Evolutionary conservation across 2,113 vertebrate species (phyloP).

Genomic region (Ascaphus truei): DNA sequence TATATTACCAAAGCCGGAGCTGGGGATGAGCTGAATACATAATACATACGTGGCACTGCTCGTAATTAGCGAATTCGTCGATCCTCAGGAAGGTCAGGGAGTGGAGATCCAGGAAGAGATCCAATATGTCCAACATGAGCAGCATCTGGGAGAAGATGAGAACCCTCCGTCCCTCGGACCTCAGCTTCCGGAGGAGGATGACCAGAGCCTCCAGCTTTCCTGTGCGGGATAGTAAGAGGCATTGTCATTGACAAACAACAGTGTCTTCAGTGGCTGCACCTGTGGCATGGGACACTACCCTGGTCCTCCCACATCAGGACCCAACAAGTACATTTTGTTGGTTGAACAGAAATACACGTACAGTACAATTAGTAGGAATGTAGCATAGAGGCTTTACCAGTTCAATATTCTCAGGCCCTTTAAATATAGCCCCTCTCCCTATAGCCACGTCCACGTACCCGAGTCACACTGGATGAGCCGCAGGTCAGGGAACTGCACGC

Average conservation of each 20-base stretch:
- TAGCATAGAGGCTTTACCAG: too few species aligned
- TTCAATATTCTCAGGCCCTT: too few species aligned
- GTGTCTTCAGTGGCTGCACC: too few species aligned
- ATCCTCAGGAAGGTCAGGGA: constrained; percentile 85
- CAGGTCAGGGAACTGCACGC: constrained; percentile 76
- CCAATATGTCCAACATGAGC: constrained; percentile 81
- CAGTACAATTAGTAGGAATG: too few species aligned
- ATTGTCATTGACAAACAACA: background rate
- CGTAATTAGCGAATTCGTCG: constrained; percentile 82
- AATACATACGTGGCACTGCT: constrained; percentile 77
- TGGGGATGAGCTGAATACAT: background rate
- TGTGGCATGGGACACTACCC: too few species aligned
- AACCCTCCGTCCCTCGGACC: constrained; percentile 83
- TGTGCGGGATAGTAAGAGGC: constrained; percentile 39
- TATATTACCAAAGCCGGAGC: background rate
- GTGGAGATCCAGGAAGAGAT: constrained; percentile 76
- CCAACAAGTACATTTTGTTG: too few species aligned
- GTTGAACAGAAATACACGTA: too few species aligned
- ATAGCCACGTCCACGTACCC: constrained; percentile 64
- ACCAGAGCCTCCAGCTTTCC: constrained; percentile 93
- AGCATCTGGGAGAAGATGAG: constrained; percentile 83
- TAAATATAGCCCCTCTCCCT: too few species aligned
- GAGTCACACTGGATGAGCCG: constrained; percentile 90
- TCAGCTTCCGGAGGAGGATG: constrained; percentile 84
- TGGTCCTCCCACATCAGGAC: too few species aligned